Conservation (phyloP, 53 echinoderm and acorn worm genomes). For the Henricia sp. region DNA sequence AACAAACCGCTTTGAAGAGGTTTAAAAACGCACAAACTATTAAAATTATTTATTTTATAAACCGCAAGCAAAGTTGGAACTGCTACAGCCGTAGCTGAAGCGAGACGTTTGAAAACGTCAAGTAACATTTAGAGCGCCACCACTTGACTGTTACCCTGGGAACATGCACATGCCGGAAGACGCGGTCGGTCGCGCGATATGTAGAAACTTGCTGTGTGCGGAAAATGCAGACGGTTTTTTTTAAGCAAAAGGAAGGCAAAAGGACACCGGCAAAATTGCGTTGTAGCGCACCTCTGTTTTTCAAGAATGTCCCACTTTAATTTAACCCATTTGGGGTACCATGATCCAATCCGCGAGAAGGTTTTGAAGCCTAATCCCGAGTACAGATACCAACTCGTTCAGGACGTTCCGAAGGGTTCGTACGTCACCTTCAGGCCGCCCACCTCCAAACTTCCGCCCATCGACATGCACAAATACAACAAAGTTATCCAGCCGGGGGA, state of each 20-base stretch:
- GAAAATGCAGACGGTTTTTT: neutral
- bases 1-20: too few relatives aligned
- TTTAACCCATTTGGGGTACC: conserved; percentile 87
- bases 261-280: too few relatives aligned
- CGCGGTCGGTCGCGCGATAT: neutral
- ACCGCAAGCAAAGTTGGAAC: neutral
- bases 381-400: conserved; percentile 76
- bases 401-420: conserved; percentile 86
- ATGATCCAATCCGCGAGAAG: conserved; percentile 90
- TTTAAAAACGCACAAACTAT: too few relatives aligned
- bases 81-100: neutral
- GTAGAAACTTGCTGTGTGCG: neutral
- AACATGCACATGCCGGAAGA: conserved; percentile 12
- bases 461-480: conserved; percentile 94
- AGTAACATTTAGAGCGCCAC: conserved; percentile 20
- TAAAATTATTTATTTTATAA: neutral
- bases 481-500: conserved; percentile 85
- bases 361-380: conserved; percentile 81
- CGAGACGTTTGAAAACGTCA: too few relatives aligned
- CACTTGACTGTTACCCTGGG: conserved; percentile 38
- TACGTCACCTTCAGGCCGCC: conserved; percentile 90
- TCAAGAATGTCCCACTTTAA: conserved; percentile 88
- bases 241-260: too few relatives aligned
- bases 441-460: conserved; percentile 86
- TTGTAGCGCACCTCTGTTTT: too few relatives aligned